phyloP scores from a whole-genome alignment of 2,888 invertebrate genomes.

The Adela reaumurella region DNA sequence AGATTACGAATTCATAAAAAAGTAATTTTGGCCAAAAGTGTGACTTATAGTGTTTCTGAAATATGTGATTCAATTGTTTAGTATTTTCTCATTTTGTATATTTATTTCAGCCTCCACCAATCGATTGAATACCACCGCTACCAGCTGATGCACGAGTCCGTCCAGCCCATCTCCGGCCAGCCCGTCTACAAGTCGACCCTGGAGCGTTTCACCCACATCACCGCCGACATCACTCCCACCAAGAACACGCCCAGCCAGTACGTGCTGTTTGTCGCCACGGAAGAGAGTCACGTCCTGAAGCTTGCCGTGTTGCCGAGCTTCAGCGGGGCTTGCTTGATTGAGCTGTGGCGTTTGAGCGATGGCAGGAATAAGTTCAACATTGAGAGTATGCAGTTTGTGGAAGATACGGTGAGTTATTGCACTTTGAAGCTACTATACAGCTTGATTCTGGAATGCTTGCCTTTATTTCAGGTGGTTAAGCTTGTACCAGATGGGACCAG shows the following conservation, averaged over 20 bases:
- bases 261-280: constrained; percentile 78
- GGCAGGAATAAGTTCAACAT: constrained; percentile 53
- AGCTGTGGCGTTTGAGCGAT: constrained; percentile 72
- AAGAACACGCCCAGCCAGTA: constrained; percentile 68
- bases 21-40: too few relatives aligned
- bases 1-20: too few relatives aligned
- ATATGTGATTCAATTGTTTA: too few relatives aligned
- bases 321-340: constrained; percentile 76
- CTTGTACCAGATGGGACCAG: too few relatives aligned
- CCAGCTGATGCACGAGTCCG: constrained; percentile 84
- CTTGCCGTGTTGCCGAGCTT: constrained; percentile 69
- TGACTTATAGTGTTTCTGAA: too few relatives aligned
- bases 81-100: too few relatives aligned
- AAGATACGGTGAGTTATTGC: constrained; percentile 72
- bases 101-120: constrained; percentile 30
- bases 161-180: constrained; percentile 66
- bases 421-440: too few relatives aligned
- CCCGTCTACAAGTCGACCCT: constrained; percentile 70
- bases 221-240: constrained; percentile 75
- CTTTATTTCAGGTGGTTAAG: too few relatives aligned
- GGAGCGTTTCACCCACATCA: constrained; percentile 73
- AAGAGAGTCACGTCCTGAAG: constrained; percentile 73
- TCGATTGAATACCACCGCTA: constrained; percentile 68
- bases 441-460: too few relatives aligned
- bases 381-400: constrained; percentile 71